phyloP scores from a whole-genome alignment of 2,113 vertebrate genomes.

The Lipophrys pholis region DNA sequence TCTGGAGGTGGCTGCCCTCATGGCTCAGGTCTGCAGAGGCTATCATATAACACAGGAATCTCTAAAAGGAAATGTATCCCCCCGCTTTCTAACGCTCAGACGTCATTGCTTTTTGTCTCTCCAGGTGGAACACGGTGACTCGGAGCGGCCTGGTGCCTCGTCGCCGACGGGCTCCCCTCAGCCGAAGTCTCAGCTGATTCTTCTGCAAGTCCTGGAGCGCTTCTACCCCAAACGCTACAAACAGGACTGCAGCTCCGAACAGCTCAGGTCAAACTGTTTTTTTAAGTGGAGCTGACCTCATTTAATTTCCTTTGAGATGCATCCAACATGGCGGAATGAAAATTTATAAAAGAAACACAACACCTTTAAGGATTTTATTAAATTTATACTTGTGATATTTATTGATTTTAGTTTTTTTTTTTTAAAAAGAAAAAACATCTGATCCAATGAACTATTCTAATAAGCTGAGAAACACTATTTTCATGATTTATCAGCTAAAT shows the following conservation, averaged over 20 bases:
- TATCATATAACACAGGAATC: background rate
- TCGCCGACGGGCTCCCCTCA: conserved; percentile 80
- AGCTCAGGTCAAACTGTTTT: conserved; percentile 82
- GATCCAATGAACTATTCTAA: too few species aligned
- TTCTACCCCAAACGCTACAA: conserved; percentile 91
- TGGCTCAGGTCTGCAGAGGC: conserved; percentile 85
- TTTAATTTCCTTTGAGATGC: too few species aligned
- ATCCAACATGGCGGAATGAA: too few species aligned
- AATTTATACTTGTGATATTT: too few species aligned
- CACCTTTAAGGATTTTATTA: too few species aligned
- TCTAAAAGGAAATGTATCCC: too few species aligned
- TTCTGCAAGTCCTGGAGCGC: conserved; percentile 88
- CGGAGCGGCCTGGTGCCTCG: conserved; percentile 81
- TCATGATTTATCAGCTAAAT: too few species aligned
- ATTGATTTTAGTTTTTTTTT: too few species aligned
- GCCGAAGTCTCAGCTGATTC: conserved; percentile 86
- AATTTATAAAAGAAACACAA: too few species aligned
- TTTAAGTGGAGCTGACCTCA: too few species aligned
- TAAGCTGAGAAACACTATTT: too few species aligned
- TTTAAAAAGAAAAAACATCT: too few species aligned
- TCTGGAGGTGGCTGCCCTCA: conserved; percentile 90
- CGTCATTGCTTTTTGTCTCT: background rate
- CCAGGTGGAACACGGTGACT: conserved; percentile 89
- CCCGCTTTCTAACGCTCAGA: background rate
- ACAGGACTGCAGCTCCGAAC: conserved; percentile 84